A percentile compares a stretch with the other conserved stretches of the same genome.
Conservation (phyloP, 2,888 invertebrate species). For the Melinaea menophilus region DNA sequence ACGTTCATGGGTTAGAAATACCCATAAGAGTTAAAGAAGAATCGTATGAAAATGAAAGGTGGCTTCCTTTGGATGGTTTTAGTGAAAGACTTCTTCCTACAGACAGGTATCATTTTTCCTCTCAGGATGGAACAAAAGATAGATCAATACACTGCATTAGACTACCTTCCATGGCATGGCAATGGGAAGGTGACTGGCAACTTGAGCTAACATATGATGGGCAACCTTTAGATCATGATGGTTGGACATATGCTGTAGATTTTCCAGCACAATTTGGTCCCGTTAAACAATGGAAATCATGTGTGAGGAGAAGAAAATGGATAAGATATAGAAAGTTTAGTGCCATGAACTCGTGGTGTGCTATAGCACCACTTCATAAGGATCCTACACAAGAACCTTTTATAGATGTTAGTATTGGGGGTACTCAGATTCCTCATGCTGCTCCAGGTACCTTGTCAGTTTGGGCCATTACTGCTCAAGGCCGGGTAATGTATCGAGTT, state of each 20-base stretch:
- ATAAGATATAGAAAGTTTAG: conserved; percentile 91
- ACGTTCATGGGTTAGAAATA: conserved; percentile 92
- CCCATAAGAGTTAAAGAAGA: conserved; percentile 94
- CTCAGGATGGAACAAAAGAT: conserved; percentile 87
- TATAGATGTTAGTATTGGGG: conserved; percentile 93
- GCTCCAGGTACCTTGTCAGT: conserved; percentile 87
- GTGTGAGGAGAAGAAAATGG: conserved; percentile 94
- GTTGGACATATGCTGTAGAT: conserved; percentile 96
- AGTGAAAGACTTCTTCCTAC: conserved; percentile 90
- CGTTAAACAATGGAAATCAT: conserved; percentile 92
- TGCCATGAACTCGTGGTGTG: conserved; percentile 95
- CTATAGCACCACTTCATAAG: conserved; percentile 91
- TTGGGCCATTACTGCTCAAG: conserved; percentile 96
- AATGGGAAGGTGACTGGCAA: conserved; percentile 97
- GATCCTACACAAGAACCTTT: conserved; percentile 96
- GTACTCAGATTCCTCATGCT: conserved; percentile 88
- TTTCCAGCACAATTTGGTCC: conserved; percentile 90
- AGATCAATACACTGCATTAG: conserved; percentile 88
- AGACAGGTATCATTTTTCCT: conserved; percentile 92
- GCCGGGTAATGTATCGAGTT: conserved; percentile 91
- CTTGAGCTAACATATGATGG: conserved; percentile 90
- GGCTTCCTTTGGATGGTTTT: conserved; percentile 94
- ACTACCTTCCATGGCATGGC: conserved; percentile 96
- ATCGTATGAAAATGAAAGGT: conserved; percentile 95
- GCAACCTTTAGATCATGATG: conserved; percentile 92